Conservation (phyloP, 2,797 vertebrate species). For the Capromys pilorides region DNA sequence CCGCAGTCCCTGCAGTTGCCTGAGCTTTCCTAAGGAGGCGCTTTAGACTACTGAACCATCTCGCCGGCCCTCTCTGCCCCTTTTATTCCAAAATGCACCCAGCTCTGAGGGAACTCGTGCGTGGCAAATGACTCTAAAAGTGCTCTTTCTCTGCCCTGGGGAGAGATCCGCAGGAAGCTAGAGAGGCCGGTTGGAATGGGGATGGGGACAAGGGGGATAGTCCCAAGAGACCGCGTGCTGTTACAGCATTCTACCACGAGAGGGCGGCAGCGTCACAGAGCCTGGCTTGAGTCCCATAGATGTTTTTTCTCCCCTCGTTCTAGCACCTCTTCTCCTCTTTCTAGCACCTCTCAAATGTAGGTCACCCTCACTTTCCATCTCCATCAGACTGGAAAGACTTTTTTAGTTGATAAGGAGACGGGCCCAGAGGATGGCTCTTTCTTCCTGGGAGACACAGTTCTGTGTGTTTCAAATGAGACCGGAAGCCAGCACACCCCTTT, state of each 20-base stretch:
- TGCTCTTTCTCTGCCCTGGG: neutral
- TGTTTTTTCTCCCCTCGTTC: too few species aligned
- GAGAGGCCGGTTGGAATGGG: neutral
- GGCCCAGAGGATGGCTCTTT: neutral
- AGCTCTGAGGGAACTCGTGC: neutral
- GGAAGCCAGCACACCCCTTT: neutral
- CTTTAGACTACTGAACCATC: too few species aligned
- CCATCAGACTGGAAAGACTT: neutral
- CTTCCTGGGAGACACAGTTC: neutral
- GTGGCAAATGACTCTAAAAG: neutral
- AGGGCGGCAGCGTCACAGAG: constrained; percentile 54
- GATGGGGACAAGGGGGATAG: neutral
- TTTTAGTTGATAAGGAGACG: neutral
- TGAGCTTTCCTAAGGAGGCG: too few species aligned
- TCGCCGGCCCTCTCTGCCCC: neutral
- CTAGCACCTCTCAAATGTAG: neutral
- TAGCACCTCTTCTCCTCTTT: neutral
- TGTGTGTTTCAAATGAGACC: neutral
- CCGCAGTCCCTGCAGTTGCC: too few species aligned
- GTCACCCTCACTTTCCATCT: neutral
- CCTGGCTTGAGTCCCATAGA: neutral
- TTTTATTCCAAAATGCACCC: neutral
- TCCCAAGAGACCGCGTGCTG: neutral
- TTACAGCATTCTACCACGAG: constrained; percentile 53
- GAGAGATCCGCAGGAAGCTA: neutral